Evolutionary conservation across 2,113 vertebrate species (phyloP), one percentile per base, ranked within the genome.

Genomic region (Alligator sinensis): DNA sequence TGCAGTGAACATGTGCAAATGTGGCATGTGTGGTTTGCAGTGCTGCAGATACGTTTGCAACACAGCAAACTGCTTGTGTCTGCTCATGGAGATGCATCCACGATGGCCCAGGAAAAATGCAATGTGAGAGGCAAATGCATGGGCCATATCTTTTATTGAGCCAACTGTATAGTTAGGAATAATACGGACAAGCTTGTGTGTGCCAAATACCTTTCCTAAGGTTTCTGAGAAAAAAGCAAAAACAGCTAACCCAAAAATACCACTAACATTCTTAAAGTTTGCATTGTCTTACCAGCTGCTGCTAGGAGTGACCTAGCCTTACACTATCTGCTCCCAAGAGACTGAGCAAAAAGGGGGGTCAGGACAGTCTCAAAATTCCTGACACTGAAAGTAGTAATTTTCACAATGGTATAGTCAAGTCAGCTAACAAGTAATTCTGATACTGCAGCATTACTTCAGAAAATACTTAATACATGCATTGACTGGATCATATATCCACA

Each of bases 311-410:
- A 28, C 2, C 16, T 68, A 80, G 66, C 77, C 57, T 64, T 4
- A 61, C 60, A 62, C 14, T 63, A 0, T 11, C 54, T 57, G 6
- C 82, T 27, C 18, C 63, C 83, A 86, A 78, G 7, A 10, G 11
- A 2, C 17, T 72, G 60, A 81, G 59, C 12, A 59, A 28, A 19
- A 6, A 11, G 2, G 3, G 0, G 28, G 1, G 0, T 19, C 28
- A n/a, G 0, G 5, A 19, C 68, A 2, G 2, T 8, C 13, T 18
- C 85, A 60, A 74, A 57, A 75, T 27, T 1, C 28, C 78, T 15
- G 27, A 62, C 27, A 82, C 34, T 13, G 22, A 10, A 1, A 0
- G 17, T 11, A 58, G 58, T 3, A 14, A 47, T 47, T 47, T 74
- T 74, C 14, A 22, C 70, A 74, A 47, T 47, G 34, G 24, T 47